Evolutionary conservation across 2,797 vertebrate genomes (phyloP).

Genomic region (Hydrophis major): DNA sequence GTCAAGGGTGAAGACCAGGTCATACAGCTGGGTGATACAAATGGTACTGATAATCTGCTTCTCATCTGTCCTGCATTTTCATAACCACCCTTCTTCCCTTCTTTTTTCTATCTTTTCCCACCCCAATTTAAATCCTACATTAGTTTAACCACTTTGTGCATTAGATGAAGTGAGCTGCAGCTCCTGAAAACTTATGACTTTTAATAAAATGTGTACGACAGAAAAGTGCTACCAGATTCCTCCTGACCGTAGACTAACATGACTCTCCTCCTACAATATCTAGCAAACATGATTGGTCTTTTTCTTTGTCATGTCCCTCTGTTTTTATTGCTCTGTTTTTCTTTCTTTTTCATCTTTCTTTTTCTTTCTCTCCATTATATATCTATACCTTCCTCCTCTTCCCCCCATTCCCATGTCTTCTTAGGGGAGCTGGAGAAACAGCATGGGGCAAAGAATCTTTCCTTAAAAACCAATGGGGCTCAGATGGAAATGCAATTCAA

Average conservation of each 20-base stretch:
- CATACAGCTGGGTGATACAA: not conserved
- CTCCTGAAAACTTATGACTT: not conserved
- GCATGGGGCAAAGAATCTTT: slow-evolving; percentile 83
- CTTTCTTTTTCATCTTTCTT: not conserved
- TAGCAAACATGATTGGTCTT: not conserved
- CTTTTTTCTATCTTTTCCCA: not conserved
- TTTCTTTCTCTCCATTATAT: slow-evolving; percentile 10
- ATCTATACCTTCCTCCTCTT: not conserved
- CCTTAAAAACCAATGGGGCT: slow-evolving; percentile 83
- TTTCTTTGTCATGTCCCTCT: not conserved
- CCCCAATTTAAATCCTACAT: not conserved
- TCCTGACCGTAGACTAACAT: not conserved
- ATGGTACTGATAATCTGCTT: not conserved
- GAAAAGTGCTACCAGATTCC: not conserved
- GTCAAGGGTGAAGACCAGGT: not conserved
- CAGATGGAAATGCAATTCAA: slow-evolving; percentile 86
- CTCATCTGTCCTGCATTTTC: not conserved
- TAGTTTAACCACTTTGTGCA: not conserved
- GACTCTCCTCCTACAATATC: not conserved
- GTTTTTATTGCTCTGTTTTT: not conserved
- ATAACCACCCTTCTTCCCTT: not conserved
- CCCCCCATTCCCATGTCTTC: not conserved
- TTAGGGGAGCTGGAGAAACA: slow-evolving; percentile 96
- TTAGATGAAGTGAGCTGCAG: not conserved
- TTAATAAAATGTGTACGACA: not conserved